A percentile compares a stretch with the other conserved stretches of the same genome.
Conservation (phyloP, 2,888 invertebrate species). For the Leucania comma region DNA sequence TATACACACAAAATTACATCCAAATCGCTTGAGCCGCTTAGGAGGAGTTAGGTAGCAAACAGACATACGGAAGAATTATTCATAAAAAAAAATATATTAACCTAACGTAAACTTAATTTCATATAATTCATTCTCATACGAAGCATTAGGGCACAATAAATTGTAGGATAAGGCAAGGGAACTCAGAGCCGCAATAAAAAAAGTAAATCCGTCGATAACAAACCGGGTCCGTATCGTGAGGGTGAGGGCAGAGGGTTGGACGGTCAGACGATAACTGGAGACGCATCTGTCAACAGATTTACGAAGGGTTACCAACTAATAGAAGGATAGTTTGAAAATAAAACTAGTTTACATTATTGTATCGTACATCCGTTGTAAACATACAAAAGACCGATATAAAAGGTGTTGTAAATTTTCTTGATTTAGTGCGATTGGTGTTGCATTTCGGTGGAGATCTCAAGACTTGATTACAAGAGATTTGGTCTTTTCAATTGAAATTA, state of each 20-base stretch:
- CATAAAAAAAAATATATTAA: not conserved
- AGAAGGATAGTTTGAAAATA: slow-evolving; percentile 32
- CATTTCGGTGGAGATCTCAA: not conserved
- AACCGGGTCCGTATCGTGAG: slow-evolving; percentile 55
- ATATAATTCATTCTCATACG: slow-evolving; percentile 46
- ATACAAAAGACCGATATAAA: not conserved
- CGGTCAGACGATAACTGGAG: slow-evolving; percentile 74
- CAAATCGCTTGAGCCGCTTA: too few relatives aligned
- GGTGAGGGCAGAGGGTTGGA: slow-evolving; percentile 60
- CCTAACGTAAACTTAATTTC: slow-evolving; percentile 21
- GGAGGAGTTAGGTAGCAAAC: too few relatives aligned
- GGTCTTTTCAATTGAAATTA: too few relatives aligned
- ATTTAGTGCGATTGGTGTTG: not conserved
- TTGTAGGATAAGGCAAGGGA: slow-evolving; percentile 58
- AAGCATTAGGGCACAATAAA: slow-evolving; percentile 56
- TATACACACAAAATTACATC: too few relatives aligned
- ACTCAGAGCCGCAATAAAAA: slow-evolving; percentile 61
- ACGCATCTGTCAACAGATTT: slow-evolving; percentile 72
- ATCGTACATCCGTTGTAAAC: too few relatives aligned
- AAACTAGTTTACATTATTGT: slow-evolving; percentile 8
- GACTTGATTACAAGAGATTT: too few relatives aligned
- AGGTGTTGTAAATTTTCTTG: not conserved
- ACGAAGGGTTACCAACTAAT: slow-evolving; percentile 62
- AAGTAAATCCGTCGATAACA: slow-evolving; percentile 69
- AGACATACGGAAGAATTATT: too few relatives aligned